phyloP scores from a whole-genome alignment of 2,113 vertebrate genomes.

The Rhinogobius similis region DNA sequence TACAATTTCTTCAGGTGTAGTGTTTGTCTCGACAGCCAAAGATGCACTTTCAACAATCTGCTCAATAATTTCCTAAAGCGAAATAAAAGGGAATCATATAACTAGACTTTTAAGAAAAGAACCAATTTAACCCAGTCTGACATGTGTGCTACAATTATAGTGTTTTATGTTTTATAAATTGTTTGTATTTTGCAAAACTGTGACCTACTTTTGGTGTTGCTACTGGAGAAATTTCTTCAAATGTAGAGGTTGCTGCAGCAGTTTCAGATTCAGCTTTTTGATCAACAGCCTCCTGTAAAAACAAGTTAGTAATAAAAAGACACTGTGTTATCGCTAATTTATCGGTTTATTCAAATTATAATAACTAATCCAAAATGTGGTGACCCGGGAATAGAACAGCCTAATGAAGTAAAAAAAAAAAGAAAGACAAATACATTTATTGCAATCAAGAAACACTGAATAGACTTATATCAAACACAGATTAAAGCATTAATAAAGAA shows the following conservation, averaged over 20 bases:
- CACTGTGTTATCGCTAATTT: not conserved
- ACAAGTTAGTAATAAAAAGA: not conserved
- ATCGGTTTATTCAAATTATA: not conserved
- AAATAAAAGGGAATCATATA: not conserved
- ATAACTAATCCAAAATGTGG: too few relatives aligned
- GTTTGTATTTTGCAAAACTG: not conserved
- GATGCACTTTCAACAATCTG: not conserved
- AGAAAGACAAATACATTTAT: too few relatives aligned
- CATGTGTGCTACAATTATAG: not conserved
- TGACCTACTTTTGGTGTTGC: not conserved
- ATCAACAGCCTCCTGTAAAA: not conserved
- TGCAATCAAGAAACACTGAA: not conserved
- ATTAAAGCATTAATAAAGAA: not conserved
- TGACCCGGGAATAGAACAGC: not conserved
- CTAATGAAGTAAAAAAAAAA: too few relatives aligned
- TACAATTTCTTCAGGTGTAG: not conserved
- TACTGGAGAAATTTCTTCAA: not conserved
- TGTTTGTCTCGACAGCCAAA: not conserved
- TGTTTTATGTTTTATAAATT: not conserved
- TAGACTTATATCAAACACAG: not conserved
- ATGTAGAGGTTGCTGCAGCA: not conserved
- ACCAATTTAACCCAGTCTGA: not conserved
- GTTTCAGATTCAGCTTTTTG: not conserved
- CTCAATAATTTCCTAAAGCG: conserved; percentile 23
- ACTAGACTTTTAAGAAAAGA: not conserved